A percentile compares a stretch with the other conserved stretches of the same genome.
phyloP scores from a whole-genome alignment of 2,797 vertebrate species.

The Lepidocolaptes lacrymiger region DNA sequence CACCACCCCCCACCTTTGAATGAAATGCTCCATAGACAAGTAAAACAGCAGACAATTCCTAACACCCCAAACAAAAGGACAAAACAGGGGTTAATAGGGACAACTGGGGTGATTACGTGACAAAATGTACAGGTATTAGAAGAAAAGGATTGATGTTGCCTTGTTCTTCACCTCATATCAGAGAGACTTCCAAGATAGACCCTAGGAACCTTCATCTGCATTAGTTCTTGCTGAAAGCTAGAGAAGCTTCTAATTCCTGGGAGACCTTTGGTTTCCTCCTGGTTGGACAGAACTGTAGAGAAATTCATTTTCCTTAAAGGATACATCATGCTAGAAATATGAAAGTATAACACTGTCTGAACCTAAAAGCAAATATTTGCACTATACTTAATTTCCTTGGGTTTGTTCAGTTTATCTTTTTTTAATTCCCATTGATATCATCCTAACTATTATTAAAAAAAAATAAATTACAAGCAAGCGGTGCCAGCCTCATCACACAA shows the following conservation, averaged over 20 bases:
- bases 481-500: not conserved
- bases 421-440: not conserved
- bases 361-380: not conserved
- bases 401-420: not conserved
- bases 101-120: not conserved
- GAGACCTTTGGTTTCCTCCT: not conserved
- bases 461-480: too few species aligned
- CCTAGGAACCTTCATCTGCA: not conserved
- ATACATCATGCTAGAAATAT: not conserved
- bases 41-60: not conserved
- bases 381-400: not conserved
- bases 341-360: not conserved
- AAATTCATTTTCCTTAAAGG: not conserved
- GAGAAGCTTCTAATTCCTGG: not conserved
- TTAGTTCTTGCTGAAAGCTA: not conserved
- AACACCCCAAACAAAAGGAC: not conserved
- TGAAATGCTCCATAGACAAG: fast-evolving
- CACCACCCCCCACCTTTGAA: not conserved
- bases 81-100: not conserved
- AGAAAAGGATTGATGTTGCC: not conserved
- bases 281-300: not conserved
- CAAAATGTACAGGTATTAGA: not conserved
- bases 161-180: not conserved
- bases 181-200: too few species aligned
- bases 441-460: not conserved